Evolutionary conservation across 92 coral and sea anemone species (phyloP), one percentile per base, ranked within the genome.

Genomic region (Paramuricea clavata): DNA sequence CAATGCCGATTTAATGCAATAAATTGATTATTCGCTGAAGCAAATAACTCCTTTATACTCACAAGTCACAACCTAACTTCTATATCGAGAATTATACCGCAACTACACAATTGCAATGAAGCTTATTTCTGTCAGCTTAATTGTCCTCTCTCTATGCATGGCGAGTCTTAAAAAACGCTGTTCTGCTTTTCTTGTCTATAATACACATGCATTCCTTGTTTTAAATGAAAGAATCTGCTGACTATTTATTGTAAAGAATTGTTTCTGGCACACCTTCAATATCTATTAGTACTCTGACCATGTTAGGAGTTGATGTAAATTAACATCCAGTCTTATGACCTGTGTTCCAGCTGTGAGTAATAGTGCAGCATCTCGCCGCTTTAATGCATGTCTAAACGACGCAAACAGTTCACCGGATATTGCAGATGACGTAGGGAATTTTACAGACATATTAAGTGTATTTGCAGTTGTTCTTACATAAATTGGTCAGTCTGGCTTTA

Each of bases 291-390:
- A 43, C 5, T 8, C 21, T 74, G 81, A 74, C 81, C 81, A 74
- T 74, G 30, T 74, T 74, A 74, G 81, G 81, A 74, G 52, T 72
- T 36, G 9, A n/a, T 13, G 26, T 47, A 34, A 71, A 69, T 36
- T 39, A 72, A 72, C 50, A 39, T 72, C 8, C 52, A 39, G 52
- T 72, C 78, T 34, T 28, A 0, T 43, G 64, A 49, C 39, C 57
- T 7, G 54, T 59, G 64, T 76, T 54, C 82, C 35, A 49, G 69
- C 82, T 76, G 82, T 49, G 82, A 36, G 30, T 52, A 73, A 73
- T 39, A 73, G 30, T 44, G 12, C 72, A 16, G 30, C 67, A 30
- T 49, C 68, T 13, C 81, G 44, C 33, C 80, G 60, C 33, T 57
- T 76, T 8, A 70, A 70, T 73, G 76, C 50, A 26, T 74, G 50